Percentiles rank a stretch among this genome's conserved stretches.
These are phyloP conservation scores for Probaryconus sp. DNA, from an alignment of 1,140 invertebrate genomes.

Conservation along the genomic window DNA sequence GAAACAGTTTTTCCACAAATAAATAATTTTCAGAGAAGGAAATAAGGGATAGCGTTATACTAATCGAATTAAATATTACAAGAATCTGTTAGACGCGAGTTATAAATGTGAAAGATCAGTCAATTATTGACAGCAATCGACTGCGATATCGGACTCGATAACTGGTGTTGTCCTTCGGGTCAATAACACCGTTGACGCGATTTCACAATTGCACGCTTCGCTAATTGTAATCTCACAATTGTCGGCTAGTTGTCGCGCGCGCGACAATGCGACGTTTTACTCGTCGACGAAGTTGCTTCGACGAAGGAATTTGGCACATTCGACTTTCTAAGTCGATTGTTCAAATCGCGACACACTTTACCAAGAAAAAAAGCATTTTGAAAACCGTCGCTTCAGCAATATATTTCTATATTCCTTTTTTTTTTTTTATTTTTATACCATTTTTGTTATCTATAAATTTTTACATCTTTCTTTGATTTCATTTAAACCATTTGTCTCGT, in stretches of 20 bases:
- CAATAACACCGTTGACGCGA: constrained; percentile 72
- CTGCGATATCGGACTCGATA: constrained; percentile 50
- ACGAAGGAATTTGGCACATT: constrained; percentile 54
- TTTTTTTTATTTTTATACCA: too few relatives aligned
- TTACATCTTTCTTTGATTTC: too few relatives aligned
- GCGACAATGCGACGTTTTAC: constrained; percentile 44
- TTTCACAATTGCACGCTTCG: constrained; percentile 75
- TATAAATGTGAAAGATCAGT: constrained; percentile 20
- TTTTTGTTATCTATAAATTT: too few relatives aligned
- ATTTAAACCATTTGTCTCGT: too few relatives aligned
- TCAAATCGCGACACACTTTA: constrained; percentile 32
- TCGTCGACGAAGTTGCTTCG: constrained; percentile 36
- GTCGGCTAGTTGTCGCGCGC: constrained; percentile 40
- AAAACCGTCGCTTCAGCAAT: constrained; percentile 27
- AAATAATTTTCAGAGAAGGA: too few relatives aligned
- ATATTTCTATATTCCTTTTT: constrained; percentile 7
- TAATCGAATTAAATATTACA: too few relatives aligned
- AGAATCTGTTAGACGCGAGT: constrained; percentile 9
- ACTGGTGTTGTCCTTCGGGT: constrained; percentile 65
- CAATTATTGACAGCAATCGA: constrained; percentile 35
- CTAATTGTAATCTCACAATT: constrained; percentile 73
- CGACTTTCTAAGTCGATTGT: constrained; percentile 54
- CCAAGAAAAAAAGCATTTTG: constrained; percentile 22
- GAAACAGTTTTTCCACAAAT: too few relatives aligned
- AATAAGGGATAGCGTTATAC: too few relatives aligned